Evolutionary conservation across 2,113 vertebrate species (phyloP).

Genomic region (Ptilonorhynchus violaceus): DNA sequence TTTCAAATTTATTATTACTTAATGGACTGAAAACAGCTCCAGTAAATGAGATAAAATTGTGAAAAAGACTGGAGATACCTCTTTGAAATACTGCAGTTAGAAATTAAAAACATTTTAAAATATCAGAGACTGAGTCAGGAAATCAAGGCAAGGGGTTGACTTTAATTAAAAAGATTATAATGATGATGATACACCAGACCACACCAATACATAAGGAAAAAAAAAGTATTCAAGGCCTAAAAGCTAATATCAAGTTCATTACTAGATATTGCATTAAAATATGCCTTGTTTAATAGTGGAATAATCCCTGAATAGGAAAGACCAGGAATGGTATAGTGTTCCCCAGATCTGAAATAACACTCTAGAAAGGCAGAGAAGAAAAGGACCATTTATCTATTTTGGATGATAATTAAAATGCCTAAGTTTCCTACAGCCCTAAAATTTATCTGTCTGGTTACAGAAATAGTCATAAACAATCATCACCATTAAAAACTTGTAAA

Average conservation of each 20-base stretch:
- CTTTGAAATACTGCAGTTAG: background rate
- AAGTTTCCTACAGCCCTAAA: background rate
- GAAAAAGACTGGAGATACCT: background rate
- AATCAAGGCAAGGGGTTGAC: background rate
- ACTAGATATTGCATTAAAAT: background rate
- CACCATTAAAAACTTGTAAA: background rate
- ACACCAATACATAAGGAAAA: background rate
- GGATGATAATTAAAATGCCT: background rate
- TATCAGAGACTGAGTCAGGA: background rate
- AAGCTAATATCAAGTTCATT: background rate
- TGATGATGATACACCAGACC: background rate
- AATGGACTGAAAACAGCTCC: background rate
- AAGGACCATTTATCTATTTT: background rate
- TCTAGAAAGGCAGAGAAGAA: background rate
- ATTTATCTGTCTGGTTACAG: background rate
- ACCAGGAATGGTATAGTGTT: background rate
- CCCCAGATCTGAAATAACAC: background rate
- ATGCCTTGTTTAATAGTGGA: background rate
- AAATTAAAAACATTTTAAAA: background rate
- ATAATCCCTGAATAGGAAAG: background rate
- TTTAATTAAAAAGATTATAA: background rate
- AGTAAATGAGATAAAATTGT: background rate
- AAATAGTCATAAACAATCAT: background rate
- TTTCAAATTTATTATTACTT: background rate
- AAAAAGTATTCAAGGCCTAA: background rate